A percentile compares a stretch with the other conserved stretches of the same genome.
These are phyloP conservation scores for Poeciliopsis infans DNA, from an alignment of 2,797 vertebrate genomes.

Conservation along the genomic window DNA sequence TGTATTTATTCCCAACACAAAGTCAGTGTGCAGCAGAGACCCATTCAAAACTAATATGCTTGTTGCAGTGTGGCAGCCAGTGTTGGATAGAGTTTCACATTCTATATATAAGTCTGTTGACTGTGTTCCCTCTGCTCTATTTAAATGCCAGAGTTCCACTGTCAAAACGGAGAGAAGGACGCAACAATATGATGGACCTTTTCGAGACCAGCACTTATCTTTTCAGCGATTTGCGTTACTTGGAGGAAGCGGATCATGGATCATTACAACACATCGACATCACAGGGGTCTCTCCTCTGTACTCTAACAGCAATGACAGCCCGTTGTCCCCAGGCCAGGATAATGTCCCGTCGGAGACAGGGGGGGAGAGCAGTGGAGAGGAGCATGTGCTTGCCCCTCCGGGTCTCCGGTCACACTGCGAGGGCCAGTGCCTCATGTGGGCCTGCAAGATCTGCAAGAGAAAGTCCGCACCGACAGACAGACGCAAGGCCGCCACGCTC, in stretches of 20 bases:
- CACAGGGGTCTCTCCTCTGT: constrained; percentile 90
- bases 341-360: constrained; percentile 84
- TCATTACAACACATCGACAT: constrained; percentile 91
- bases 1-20: constrained; percentile 70
- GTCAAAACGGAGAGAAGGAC: constrained; percentile 80
- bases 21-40: constrained; percentile 75
- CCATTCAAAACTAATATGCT: constrained; percentile 75
- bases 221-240: constrained; percentile 88
- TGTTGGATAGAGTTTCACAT: constrained; percentile 95
- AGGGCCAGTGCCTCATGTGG: constrained; percentile 96
- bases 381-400: constrained; percentile 94
- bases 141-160: constrained; percentile 92
- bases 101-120: constrained; percentile 94
- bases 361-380: constrained; percentile 93
- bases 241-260: constrained; percentile 91
- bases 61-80: constrained; percentile 90
- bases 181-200: constrained; percentile 99
- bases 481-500: constrained; percentile 95
- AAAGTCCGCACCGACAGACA: constrained; percentile 92
- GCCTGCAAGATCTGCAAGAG: constrained; percentile 98
- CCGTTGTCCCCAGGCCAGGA: constrained; percentile 89
- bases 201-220: constrained; percentile 98
- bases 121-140: constrained; percentile 93
- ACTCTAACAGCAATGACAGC: constrained; percentile 85
- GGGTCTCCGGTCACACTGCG: constrained; percentile 90